phyloP scores from a whole-genome alignment of 2,888 invertebrate species.

The Sialis lutaria region DNA sequence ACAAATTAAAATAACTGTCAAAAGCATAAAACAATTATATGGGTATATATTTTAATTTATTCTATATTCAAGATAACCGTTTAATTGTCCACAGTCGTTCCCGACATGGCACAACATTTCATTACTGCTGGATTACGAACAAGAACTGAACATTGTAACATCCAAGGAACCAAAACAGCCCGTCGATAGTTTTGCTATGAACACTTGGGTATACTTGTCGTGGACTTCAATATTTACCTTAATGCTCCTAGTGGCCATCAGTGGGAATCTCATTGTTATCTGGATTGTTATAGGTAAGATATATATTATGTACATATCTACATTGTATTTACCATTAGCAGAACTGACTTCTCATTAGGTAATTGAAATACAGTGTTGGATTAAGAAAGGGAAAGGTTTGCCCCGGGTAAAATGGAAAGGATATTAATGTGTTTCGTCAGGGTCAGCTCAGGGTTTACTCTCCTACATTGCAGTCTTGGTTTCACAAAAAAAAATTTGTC shows the following conservation, averaged over 20 bases:
- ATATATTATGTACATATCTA: neutral
- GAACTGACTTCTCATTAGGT: neutral
- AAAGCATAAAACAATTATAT: no score
- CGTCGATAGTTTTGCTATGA: slow-evolving; percentile 15
- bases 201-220: slow-evolving; percentile 1
- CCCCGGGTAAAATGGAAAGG: neutral
- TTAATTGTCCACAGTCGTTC: no score
- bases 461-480: no score
- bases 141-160: neutral
- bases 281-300: slow-evolving; percentile 68
- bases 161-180: slow-evolving; percentile 17
- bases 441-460: no score
- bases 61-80: no score
- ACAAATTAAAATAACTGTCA: no score
- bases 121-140: no score
- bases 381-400: neutral
- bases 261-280: slow-evolving; percentile 74
- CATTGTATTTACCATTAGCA: no score
- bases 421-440: no score
- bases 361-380: neutral
- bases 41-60: no score
- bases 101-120: no score
- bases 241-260: slow-evolving; percentile 56
- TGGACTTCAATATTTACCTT: slow-evolving; percentile 2
- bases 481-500: no score